Evolutionary conservation across 2,888 invertebrate genomes (phyloP), one percentile per base, ranked within the genome.

Genomic region (Celastrina argiolus): DNA sequence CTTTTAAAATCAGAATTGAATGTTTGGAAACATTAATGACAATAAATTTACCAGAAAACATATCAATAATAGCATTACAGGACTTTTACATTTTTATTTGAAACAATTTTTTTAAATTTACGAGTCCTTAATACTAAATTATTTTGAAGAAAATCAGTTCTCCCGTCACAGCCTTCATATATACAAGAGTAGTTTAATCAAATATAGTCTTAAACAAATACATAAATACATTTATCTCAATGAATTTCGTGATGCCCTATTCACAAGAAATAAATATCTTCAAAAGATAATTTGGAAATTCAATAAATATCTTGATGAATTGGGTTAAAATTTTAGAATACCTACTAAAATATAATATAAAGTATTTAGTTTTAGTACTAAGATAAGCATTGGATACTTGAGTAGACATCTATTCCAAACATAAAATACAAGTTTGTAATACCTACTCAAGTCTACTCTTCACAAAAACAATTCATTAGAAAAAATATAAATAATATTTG

Each of bases 81-180:
- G 51, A 18, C 36, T 61, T 36, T 61, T 1, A 16, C 36, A 26
- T 16, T 36, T 6, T 59, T 12, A 31, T 12, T 3, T 5, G 4
- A 34, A 10, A 12, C 7, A 28, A 8, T 31, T 28, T 22, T 22
- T 22, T 39, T 39, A 12, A 58, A 22, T 36, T 36, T 26, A 18
- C 14, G 12, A 61, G 36, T 22, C 61, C 61, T 18, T 61, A 61
- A 22, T 22, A 22, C 22, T 61, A 39, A 61, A 61, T 61, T 61
- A 34, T 51, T 26, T 22, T 14, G 22, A 41, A 41, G 39, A 64
- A 68, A 61, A 66, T 68, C 42, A 69, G 65, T 66, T 69, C 72
- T 69, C 68, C 72, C 72, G 69, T 72, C 72, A 72, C 71, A 72
- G 69, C 71, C 72, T 67, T 69, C 66, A 71, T 67, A 69, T 69